These are phyloP conservation scores for Thunnus maccoyii DNA, from an alignment of 2,113 vertebrate species.

Conservation along the genomic window DNA sequence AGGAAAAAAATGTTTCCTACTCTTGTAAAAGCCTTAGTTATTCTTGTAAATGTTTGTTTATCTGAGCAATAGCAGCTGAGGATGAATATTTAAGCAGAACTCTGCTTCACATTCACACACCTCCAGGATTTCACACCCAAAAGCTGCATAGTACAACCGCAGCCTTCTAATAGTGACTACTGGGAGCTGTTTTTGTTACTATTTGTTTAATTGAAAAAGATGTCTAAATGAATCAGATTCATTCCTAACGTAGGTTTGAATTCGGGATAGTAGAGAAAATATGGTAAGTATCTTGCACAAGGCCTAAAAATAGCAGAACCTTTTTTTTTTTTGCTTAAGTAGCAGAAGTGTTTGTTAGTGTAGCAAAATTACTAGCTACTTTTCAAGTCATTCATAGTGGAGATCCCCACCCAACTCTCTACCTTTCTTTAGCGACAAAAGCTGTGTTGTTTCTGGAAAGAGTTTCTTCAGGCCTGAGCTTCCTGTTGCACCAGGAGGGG, in stretches of 20 bases:
- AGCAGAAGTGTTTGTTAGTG: neutral
- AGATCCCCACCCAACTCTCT: neutral
- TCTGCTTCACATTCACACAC: neutral
- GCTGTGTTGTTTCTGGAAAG: conserved; percentile 35
- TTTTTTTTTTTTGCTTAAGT: no score
- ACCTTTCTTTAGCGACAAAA: conserved; percentile 58
- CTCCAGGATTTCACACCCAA: neutral
- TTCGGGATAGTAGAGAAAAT: neutral
- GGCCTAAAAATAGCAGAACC: neutral
- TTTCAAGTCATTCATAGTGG: neutral
- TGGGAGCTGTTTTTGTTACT: neutral
- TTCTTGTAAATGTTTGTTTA: conserved; percentile 47
- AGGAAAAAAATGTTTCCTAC: conserved; percentile 31
- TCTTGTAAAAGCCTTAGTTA: conserved; percentile 39
- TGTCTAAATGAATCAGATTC: neutral
- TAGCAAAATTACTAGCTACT: neutral
- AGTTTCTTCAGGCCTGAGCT: conserved; percentile 64
- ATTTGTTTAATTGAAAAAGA: no score
- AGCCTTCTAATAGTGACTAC: neutral
- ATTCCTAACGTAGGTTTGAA: neutral
- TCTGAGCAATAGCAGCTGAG: neutral
- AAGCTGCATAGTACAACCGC: neutral
- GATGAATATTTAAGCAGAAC: neutral
- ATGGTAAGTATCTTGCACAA: neutral
- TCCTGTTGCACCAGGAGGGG: conserved; percentile 43